Evolutionary conservation across 2,113 vertebrate genomes (phyloP), one percentile per base, ranked within the genome.

Genomic region (Condylura cristata): DNA sequence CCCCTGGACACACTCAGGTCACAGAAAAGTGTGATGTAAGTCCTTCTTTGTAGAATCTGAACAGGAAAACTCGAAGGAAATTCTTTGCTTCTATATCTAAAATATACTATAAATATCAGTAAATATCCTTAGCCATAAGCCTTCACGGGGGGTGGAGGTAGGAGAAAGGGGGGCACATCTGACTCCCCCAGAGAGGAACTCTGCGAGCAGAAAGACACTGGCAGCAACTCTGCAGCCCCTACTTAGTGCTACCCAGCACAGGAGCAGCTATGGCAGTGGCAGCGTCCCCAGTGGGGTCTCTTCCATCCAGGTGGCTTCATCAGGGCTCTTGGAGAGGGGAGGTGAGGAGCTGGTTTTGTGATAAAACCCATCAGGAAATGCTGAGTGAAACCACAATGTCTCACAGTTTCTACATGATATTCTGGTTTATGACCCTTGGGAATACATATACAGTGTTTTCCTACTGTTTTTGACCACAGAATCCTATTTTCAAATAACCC

Each of bases 381-480:
- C 58, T n/a, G 10, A 66, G 30, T n/a, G 34, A 53, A 71, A 78
- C 20, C 32, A 22, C 24, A 20, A 32, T 58, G 32, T 63, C 34
- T 78, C 34, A 78, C 61, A 78, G 51, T 30, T 56, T 65, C 44
- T 7, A 60, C 4, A 6, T 5, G 18, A 20, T 48, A 6, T 18
- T 10, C 11, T 58, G 30, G 17, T 11, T 8, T 81, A 66, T 71
- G 66, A 46, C 20, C 79, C 61, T 30, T 61, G 32, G 51, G 46
- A 34, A 3, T 7, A 24, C 17, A 41, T 30, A 41, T 81, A 13
- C 8, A 26, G 3, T 53, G 41, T 48, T 92, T 58, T 88, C 34
- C 60, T 90, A 34, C 46, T 30, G 14, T n/a, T 41, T 80, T 56
- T 94, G 61, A 85, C 79, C 68, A 71, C 72, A 91, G 53, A 81